Evolutionary conservation across 2,797 vertebrate genomes (phyloP), one percentile per base, ranked within the genome.

Genomic region (Gymnocypris eckloni): DNA sequence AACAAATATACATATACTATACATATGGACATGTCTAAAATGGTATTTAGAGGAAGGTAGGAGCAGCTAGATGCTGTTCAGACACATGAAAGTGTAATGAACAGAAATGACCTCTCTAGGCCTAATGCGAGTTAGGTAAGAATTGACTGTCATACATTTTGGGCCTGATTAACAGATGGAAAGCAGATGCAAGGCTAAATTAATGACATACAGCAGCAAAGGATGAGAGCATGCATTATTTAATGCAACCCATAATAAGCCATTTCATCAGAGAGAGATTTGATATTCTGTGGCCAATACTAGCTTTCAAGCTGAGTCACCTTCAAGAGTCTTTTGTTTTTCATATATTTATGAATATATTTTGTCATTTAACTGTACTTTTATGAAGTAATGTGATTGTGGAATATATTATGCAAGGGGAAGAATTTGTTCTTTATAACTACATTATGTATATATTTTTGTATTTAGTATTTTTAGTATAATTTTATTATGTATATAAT

Each of bases 151-250:
- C 43, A 37, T 67, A 8, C 15, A 67, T 80, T 66, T 80, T 67
- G 15, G n/a, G 43, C 61, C 61, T 80, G 79, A 80, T 80, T 80
- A 72, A 72, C 37, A 43, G 81, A 70, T 54, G 81, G 54, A 54
- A 82, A 82, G n/a, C 81, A 70, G 67, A 82, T 82, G 66, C 16
- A n/a, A 18, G 50, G 48, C 28, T 73, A 50, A 67, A 67, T 66
- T 80, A 67, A 48, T 48, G 61, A 37, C 43, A 80, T 37, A 48
- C 79, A 66, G 61, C 64, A 33, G 41, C 39, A 67, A 79, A 48
- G 16, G 61, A 66, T 20, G 61, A 37, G 61, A 67, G 43, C 10
- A 33, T 28, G 28, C 0, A 1, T 37, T 80, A 45, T 80, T 45
- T 67, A 18, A 67, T 80, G 45, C 33, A 79, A 43, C 54, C 52